Base-by-base conservation (phyloP, 2,797 vertebrate genomes). In the Pipistrellus nathusii region DNA sequence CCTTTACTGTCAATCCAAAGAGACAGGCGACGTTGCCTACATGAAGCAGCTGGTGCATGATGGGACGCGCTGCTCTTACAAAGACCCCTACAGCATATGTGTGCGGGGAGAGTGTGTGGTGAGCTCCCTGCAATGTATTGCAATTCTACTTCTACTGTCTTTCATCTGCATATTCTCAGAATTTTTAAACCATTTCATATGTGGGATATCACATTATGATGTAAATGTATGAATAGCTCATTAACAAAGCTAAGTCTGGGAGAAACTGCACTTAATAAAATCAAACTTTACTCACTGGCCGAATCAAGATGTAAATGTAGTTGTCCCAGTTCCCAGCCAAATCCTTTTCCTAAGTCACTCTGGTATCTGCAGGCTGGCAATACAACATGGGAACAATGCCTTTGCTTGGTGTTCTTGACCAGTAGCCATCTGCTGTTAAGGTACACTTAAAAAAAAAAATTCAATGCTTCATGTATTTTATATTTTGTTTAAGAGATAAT, bases 51-150 rank as follows among this genome's bases (percentile, higher is more conserved):
- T 99, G 94, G 99, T 99, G 18, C 99, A 99, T 0, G 99, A 99
- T 1, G 99, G 99, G 25, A 99, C 99, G 0, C 99, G 98, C 32
- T 99, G 99, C 86, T 99, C 99, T 25, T 99, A 99, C 96, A 99
- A 99, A 96, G 99, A 99, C 38, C 98, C 99, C 0, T 99, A 99
- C 96, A 99, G 99, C 97, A 98, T 99, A 69, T 99, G 99, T 27
- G 99, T 99, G 78, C 99, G 99, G 0, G 99, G 99, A n/a, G 99
- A 99, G 71, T 99, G 99, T 48, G 99, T 99, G 99, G 99, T 99
- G 98, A 99, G 62, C 32, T 41, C 38, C 32, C 8, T 11, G 1
- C 2, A 2, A 23, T 3, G 0, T 3, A 0, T 0, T n/a, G 35
- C 6, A 21, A 0, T 35, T 25, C 75, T 30, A 2, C 30, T 8